Conservation (phyloP, 2,113 vertebrate genomes). For the Chinchilla lanigera region DNA sequence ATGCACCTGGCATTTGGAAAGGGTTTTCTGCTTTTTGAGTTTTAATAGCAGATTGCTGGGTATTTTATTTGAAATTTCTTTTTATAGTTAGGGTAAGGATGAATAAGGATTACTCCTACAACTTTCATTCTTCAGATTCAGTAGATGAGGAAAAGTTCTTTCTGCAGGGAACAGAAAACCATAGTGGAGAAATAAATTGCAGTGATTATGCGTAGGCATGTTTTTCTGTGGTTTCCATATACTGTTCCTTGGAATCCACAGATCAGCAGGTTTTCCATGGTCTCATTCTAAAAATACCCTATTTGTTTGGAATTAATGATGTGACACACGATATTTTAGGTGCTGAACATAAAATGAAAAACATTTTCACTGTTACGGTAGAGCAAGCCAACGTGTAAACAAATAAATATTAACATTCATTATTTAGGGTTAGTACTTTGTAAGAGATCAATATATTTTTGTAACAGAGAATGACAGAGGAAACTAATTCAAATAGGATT, state of each 20-base stretch:
- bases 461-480: not conserved
- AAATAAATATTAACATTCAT: not conserved
- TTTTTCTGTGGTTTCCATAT: not conserved
- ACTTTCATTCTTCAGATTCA: not conserved
- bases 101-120: not conserved
- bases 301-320: not conserved
- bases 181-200: not conserved
- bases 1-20: slow-evolving; percentile 12
- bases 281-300: not conserved
- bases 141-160: not conserved
- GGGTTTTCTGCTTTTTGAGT: slow-evolving; percentile 7
- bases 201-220: not conserved
- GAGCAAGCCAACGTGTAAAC: not conserved
- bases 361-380: not conserved
- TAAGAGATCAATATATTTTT: not conserved
- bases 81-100: not conserved
- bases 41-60: not conserved
- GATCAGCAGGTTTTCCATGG: not conserved
- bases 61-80: slow-evolving; percentile 42
- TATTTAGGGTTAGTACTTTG: not conserved
- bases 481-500: not conserved
- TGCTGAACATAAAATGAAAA: not conserved
- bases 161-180: not conserved
- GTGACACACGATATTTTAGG: not conserved
- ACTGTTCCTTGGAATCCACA: not conserved